Base-by-base conservation (phyloP, 2,113 vertebrate genomes). In the Pomatostomus ruficeps region DNA sequence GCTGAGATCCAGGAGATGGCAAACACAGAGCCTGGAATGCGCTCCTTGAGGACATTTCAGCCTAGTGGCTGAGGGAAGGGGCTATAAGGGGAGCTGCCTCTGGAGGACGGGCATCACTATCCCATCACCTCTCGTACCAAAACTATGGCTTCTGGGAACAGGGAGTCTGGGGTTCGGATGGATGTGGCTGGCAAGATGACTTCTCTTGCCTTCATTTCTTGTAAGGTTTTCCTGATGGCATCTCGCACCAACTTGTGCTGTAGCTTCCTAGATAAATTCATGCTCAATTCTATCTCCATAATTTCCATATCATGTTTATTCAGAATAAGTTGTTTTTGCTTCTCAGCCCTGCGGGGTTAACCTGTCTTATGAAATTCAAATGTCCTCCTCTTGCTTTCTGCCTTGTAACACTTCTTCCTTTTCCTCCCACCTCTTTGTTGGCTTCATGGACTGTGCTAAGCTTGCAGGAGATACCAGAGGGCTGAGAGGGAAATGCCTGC, bases 291-390 rank as follows among this genome's bases (percentile, higher is more conserved):
- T 88, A 93, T 95, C 91, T 94, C 63, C 17, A 45, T 38, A 59
- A 98, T 97, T 97, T 97, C 96, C 97, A 97, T 97, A 96, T 97
- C 97, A 97, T 97, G 96, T 97, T 97, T 98, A 98, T 97, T 97
- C 97, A 97, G 96, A 96, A 82, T 97, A 96, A 96, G 94, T 94
- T 96, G 93, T 33, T 96, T 97, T 95, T 97, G 91, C 95, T 96
- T 94, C 94, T 95, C 94, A 95, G 92, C 95, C 96, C 97, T 96
- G 95, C 54, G 52, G 97, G 96, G 92, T 97, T 98, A 97, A 97
- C 94, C 82, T 95, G 94, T 87, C 62, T 96, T 97, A 97, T 97
- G 97, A 97, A 97, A 97, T 97, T 97, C 91, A 97, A 97, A 98
- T 97, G 78, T 85, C 46, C 55, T 89, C 38, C 61, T 88, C 71